These are phyloP conservation scores for Eretmochelys imbricata DNA, from an alignment of 2,113 vertebrate genomes.

Conservation along the genomic window DNA sequence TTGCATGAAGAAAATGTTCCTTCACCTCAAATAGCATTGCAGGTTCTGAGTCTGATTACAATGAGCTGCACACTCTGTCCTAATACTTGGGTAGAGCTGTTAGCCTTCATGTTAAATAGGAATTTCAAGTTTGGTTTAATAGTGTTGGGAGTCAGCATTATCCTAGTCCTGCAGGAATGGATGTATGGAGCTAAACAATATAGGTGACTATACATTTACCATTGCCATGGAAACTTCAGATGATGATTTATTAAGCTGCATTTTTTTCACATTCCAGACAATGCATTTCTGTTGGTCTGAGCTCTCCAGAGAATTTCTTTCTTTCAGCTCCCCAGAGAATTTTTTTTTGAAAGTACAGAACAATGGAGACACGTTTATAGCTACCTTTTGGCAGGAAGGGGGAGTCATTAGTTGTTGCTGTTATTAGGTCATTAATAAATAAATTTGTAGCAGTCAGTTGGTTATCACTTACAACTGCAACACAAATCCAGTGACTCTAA, in stretches of 20 bases:
- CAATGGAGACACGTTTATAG: neutral
- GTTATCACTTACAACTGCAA: neutral
- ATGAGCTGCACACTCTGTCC: constrained; percentile 54
- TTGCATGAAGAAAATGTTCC: constrained; percentile 65
- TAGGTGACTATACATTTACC: constrained; percentile 81
- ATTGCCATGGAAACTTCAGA: constrained; percentile 83
- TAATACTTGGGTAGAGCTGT: neutral
- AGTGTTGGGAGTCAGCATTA: constrained; percentile 7
- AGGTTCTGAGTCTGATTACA: constrained; percentile 30
- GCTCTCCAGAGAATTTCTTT: constrained; percentile 36
- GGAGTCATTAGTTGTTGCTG: neutral
- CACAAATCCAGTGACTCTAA: neutral
- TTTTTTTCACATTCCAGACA: constrained; percentile 67
- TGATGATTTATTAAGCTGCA: constrained; percentile 90
- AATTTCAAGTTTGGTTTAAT: neutral
- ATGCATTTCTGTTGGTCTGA: constrained; percentile 62
- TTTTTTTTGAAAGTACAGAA: constrained; percentile 15
- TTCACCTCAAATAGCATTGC: constrained; percentile 51
- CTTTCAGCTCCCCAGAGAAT: neutral
- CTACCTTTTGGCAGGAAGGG: neutral
- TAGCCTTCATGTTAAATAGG: constrained; percentile 24
- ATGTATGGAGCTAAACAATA: constrained; percentile 83
- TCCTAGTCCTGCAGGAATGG: constrained; percentile 72
- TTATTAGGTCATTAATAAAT: neutral
- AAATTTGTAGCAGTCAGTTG: neutral